Evolutionary conservation across 2,888 invertebrate species (phyloP), one percentile per base, ranked within the genome.

Genomic region (Sepioteuthis lessoniana): DNA sequence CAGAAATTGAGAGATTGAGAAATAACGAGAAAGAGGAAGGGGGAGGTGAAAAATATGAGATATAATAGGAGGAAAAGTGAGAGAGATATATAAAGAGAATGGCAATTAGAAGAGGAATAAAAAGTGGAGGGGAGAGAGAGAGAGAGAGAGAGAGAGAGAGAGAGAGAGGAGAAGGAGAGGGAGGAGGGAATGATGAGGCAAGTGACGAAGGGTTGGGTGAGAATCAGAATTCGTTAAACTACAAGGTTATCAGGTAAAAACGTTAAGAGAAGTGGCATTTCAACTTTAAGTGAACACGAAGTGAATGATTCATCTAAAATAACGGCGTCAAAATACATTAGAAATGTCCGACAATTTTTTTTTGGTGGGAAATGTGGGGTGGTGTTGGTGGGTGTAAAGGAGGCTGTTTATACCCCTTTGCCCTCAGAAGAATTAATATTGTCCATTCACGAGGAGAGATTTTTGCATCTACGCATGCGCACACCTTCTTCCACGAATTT

Each of bases 271-370:
- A 35, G n/a, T n/a, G n/a, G 35, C 76, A 76, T 76, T 76, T 76
- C 76, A 76, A 35, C n/a, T n/a, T 35, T 76, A 76, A 76, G 76
- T 35, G 76, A 76, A 76, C 4, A 35, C 19, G 76, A 76, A 35
- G 35, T 76, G 76, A n/a, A 76, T 76, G 76, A 76, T n/a, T 76
- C 76, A 76, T 76, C n/a, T 10, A 76, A 76, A 76, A 76, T 76
- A 76, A 76, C 76, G n/a, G 76, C 76, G 76, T 76, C 76, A 76
- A 76, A 76, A 76, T 76, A 76, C 76, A 76, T 76, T 76, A 76
- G 76, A 76, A n/a, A 76, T 35, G 76, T 76, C 76, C 10, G n/a
- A n/a, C n/a, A n/a, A 10, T n/a, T 76, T 35, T 76, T 76, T 16
- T n/a, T n/a, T 76, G 42, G 42, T 42, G 42, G 7, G 7, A 42